Evolutionary conservation across 92 coral and sea anemone species (phyloP).

Genomic region (Siderastrea radians): DNA sequence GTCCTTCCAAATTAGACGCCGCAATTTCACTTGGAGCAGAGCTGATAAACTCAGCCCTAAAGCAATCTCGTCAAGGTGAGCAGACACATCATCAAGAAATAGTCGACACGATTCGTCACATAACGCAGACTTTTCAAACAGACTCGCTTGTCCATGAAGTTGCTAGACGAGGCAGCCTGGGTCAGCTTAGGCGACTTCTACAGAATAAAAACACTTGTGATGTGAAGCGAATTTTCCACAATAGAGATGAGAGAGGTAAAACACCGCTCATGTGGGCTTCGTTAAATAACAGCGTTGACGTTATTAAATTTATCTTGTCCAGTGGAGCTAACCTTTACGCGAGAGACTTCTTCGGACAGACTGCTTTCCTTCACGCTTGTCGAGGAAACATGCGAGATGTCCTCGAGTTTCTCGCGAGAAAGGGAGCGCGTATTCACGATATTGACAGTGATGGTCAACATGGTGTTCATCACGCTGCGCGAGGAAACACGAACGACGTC

Average conservation of each 20-base stretch:
- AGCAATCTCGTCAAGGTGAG: not conserved
- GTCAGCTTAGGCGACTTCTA: not conserved
- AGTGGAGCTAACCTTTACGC: constrained; percentile 1
- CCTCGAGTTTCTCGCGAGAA: constrained; percentile 24
- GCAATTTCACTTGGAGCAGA: not conserved
- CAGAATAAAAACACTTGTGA: not conserved
- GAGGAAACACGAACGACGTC: not conserved
- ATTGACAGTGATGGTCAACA: not conserved
- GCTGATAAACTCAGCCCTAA: not conserved
- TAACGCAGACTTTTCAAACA: not conserved
- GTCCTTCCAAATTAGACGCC: constrained; percentile 16
- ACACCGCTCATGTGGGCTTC: constrained; percentile 14
- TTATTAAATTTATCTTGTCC: constrained; percentile 4
- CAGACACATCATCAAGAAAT: not conserved
- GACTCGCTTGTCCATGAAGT: not conserved
- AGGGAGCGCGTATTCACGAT: constrained; percentile 8
- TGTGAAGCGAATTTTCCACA: not conserved
- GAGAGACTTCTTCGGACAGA: not conserved
- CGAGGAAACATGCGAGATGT: constrained; percentile 14
- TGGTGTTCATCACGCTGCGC: constrained; percentile 19
- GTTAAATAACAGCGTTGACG: not conserved
- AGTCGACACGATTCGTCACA: not conserved
- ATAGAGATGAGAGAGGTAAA: not conserved
- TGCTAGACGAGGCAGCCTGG: constrained; percentile 3
- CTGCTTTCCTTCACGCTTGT: constrained; percentile 19